These are phyloP conservation scores for Eulacestoma nigropectus DNA, from an alignment of 2,113 vertebrate genomes.

Conservation along the genomic window DNA sequence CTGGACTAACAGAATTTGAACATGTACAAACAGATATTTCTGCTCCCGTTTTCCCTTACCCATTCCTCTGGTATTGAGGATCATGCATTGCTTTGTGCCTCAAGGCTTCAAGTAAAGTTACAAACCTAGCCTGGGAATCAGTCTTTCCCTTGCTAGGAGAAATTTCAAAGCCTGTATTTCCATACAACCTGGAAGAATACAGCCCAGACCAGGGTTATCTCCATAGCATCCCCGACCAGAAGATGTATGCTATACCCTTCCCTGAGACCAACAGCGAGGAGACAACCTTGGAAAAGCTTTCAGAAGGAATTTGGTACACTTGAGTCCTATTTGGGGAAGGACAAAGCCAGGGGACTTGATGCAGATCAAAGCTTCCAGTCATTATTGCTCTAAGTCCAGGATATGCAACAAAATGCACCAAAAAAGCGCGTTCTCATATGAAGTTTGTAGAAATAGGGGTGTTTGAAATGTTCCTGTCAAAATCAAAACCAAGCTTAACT, in stretches of 20 bases:
- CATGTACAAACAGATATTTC: not conserved
- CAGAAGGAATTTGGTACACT: not conserved
- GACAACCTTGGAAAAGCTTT: not conserved
- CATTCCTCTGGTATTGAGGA: not conserved
- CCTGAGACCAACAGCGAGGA: not conserved
- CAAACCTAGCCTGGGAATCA: not conserved
- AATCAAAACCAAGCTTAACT: conserved; percentile 7
- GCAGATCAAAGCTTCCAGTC: not conserved
- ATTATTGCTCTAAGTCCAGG: not conserved
- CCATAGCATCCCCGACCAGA: not conserved
- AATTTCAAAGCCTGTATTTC: not conserved
- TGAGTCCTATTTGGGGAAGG: not conserved
- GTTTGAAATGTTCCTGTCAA: not conserved
- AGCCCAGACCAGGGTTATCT: not conserved
- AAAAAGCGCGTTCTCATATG: not conserved
- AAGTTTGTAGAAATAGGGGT: not conserved
- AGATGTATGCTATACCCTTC: not conserved
- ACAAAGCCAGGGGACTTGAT: not conserved
- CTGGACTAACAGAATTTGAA: not conserved
- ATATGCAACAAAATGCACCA: not conserved
- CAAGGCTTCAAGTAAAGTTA: not conserved
- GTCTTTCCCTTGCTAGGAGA: not conserved
- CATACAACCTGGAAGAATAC: not conserved
- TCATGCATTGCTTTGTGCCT: not conserved
- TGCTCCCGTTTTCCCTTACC: not conserved